Evolutionary conservation across 1,140 invertebrate genomes (phyloP).

Genomic region (Calephelis nemesis): DNA sequence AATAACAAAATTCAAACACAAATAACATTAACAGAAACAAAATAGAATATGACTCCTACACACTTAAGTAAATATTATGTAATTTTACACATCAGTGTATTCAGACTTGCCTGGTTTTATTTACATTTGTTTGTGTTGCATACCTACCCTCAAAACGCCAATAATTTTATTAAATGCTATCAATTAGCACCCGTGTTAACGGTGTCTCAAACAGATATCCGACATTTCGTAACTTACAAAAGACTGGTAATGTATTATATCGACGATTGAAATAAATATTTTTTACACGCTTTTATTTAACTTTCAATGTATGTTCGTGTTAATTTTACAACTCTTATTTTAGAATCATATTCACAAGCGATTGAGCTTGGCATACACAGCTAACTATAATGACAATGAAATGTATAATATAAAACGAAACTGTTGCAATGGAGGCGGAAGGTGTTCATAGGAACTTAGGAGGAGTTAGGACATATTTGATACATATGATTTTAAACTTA

Average conservation of each 20-base stretch:
- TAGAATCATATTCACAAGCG: too few relatives aligned
- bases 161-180: conserved; percentile 14
- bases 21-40: conserved; percentile 69
- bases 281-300: too few relatives aligned
- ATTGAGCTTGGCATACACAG: too few relatives aligned
- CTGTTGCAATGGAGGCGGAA: too few relatives aligned
- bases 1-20: conserved; percentile 66
- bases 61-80: conserved; percentile 11
- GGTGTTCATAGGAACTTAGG: too few relatives aligned
- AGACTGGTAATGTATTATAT: conserved; percentile 1
- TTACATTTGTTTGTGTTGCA: neutral
- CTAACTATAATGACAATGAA: too few relatives aligned
- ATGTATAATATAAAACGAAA: too few relatives aligned
- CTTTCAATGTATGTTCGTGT: too few relatives aligned
- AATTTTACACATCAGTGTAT: neutral
- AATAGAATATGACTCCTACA: conserved; percentile 30
- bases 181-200: neutral
- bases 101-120: conserved; percentile 14
- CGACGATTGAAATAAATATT: neutral
- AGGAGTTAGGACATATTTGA: too few relatives aligned
- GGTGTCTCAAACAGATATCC: neutral
- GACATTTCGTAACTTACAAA: neutral
- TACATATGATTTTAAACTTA: too few relatives aligned
- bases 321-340: too few relatives aligned
- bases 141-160: neutral